phyloP scores from a whole-genome alignment of 2,888 invertebrate genomes.

The Tigriopus californicus region DNA sequence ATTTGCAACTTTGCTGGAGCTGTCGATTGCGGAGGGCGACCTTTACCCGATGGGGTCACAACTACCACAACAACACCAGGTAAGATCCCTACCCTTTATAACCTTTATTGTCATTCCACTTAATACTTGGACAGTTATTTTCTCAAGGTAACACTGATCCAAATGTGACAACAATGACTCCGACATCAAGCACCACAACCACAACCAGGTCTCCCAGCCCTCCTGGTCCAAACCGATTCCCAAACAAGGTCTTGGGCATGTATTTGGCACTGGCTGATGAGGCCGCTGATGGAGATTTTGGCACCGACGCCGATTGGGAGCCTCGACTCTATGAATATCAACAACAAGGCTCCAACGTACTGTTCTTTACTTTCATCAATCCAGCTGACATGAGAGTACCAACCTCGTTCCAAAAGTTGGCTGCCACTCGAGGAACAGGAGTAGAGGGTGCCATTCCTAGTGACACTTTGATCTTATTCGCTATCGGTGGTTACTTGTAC shows the following conservation, averaged over 20 bases:
- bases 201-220: not conserved
- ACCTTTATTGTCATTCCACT: too few relatives aligned
- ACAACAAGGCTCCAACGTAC: slow-evolving; percentile 5
- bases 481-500: slow-evolving; percentile 12
- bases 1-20: not conserved
- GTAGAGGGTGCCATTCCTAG: slow-evolving; percentile 9
- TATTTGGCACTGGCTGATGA: slow-evolving; percentile 8
- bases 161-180: not conserved
- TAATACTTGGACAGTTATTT: too few relatives aligned
- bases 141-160: too few relatives aligned
- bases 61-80: too few relatives aligned
- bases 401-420: not conserved
- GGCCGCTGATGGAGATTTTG: slow-evolving; percentile 5
- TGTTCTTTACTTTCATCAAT: slow-evolving; percentile 10
- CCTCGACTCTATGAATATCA: not conserved
- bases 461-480: slow-evolving; percentile 9
- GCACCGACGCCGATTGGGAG: slow-evolving; percentile 6
- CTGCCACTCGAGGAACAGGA: slow-evolving; percentile 1
- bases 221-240: not conserved
- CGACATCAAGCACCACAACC: not conserved
- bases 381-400: slow-evolving; percentile 4
- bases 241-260: not conserved
- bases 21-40: slow-evolving; percentile 6
- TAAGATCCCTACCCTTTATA: too few relatives aligned
- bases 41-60: not conserved